Evolutionary conservation across 1,140 invertebrate species (phyloP).

Genomic region (Drosophila paulistorum): DNA sequence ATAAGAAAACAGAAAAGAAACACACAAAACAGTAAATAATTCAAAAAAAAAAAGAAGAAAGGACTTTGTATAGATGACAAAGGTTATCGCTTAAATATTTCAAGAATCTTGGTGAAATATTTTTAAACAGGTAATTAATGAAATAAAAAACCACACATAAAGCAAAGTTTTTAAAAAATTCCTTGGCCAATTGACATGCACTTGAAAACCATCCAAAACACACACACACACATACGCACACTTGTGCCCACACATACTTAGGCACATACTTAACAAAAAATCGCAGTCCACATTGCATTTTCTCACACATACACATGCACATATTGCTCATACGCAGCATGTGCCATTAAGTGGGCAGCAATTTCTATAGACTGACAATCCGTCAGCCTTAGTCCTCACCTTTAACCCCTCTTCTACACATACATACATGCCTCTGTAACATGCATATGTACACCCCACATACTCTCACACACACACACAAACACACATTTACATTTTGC

Average conservation of each 20-base stretch:
- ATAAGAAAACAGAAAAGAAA: constrained; percentile 27
- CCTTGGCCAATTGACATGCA: constrained; percentile 62
- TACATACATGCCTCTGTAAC: neutral
- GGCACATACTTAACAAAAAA: constrained; percentile 18
- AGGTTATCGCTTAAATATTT: constrained; percentile 40
- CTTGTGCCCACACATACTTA: constrained; percentile 2
- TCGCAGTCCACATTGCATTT: constrained; percentile 49
- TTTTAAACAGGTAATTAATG: constrained; percentile 36
- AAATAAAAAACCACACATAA: neutral
- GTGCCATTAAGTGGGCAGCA: constrained; percentile 68
- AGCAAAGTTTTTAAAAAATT: constrained; percentile 35
- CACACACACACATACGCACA: constrained; percentile 14
- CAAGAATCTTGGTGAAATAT: constrained; percentile 37
- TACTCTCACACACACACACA: neutral
- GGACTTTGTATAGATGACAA: constrained; percentile 23
- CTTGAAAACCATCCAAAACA: constrained; percentile 57
- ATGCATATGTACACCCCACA: neutral
- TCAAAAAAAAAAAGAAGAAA: neutral
- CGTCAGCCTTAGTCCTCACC: constrained; percentile 16
- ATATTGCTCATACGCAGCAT: constrained; percentile 71
- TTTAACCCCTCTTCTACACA: constrained; percentile 16
- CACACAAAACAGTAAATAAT: too few species aligned
- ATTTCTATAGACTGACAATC: constrained; percentile 39
- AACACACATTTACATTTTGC: constrained; percentile 20
- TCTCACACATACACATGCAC: constrained; percentile 32